Conservation (phyloP, 2,797 vertebrate species). For the Rousettus madagascariensis region DNA sequence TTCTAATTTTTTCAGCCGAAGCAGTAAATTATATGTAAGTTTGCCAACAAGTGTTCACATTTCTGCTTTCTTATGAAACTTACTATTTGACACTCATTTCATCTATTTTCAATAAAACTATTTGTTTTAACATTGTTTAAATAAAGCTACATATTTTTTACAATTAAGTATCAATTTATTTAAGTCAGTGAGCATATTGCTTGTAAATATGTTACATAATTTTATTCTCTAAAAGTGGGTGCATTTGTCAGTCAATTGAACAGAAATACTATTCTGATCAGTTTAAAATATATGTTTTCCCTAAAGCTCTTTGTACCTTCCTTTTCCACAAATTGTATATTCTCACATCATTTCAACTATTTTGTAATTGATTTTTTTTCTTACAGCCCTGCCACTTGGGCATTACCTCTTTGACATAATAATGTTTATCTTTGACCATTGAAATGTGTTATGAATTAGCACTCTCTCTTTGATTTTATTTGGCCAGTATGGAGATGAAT, state of each 20-base stretch:
- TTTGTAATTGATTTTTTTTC: not conserved
- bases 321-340: not conserved
- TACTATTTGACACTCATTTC: too few species aligned
- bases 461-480: not conserved
- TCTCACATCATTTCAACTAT: not conserved
- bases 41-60: not conserved
- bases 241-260: too few species aligned
- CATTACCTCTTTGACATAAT: not conserved
- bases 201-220: too few species aligned
- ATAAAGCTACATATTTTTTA: not conserved
- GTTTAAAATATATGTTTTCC: not conserved
- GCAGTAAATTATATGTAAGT: not conserved
- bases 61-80: too few species aligned
- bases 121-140: not conserved
- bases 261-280: too few species aligned
- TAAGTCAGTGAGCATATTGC: too few species aligned
- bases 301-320: not conserved
- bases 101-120: too few species aligned
- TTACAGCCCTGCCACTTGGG: accelerated
- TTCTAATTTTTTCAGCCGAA: not conserved
- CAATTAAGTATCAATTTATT: too few species aligned
- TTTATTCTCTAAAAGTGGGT: too few species aligned
- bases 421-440: not conserved
- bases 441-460: not conserved
- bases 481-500: not conserved